phyloP scores from a whole-genome alignment of 2,113 vertebrate species.

The Terrapene triunguis region DNA sequence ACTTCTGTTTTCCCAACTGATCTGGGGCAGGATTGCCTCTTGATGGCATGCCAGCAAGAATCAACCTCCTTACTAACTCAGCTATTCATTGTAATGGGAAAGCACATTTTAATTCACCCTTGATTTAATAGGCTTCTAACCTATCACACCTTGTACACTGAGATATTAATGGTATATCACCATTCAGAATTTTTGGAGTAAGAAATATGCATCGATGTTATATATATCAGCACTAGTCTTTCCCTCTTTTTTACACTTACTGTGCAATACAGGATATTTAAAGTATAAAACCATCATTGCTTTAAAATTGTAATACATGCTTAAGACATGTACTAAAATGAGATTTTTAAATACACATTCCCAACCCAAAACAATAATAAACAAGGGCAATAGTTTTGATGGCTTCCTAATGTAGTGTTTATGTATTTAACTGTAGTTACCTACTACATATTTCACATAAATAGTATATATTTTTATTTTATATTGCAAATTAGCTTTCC shows the following conservation, averaged over 20 bases:
- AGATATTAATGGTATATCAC: not conserved
- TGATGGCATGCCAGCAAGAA: not conserved
- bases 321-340: not conserved
- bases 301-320: accelerated
- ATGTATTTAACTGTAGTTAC: not conserved
- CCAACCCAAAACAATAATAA: not conserved
- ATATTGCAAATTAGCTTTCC: not conserved
- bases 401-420: not conserved
- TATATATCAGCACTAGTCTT: not conserved
- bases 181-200: not conserved
- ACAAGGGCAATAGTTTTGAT: not conserved
- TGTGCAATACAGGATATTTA: not conserved
- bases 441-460: not conserved
- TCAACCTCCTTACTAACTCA: not conserved
- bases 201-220: not conserved
- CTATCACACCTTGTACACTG: not conserved
- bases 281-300: not conserved
- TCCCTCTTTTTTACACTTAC: not conserved
- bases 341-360: not conserved
- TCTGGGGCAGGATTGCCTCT: not conserved
- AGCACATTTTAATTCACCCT: not conserved
- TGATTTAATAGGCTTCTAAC: not conserved
- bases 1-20: not conserved
- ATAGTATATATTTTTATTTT: not conserved
- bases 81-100: not conserved